phyloP scores from a whole-genome alignment of 92 coral and sea anemone genomes.

The Zoanthus sociatus region DNA sequence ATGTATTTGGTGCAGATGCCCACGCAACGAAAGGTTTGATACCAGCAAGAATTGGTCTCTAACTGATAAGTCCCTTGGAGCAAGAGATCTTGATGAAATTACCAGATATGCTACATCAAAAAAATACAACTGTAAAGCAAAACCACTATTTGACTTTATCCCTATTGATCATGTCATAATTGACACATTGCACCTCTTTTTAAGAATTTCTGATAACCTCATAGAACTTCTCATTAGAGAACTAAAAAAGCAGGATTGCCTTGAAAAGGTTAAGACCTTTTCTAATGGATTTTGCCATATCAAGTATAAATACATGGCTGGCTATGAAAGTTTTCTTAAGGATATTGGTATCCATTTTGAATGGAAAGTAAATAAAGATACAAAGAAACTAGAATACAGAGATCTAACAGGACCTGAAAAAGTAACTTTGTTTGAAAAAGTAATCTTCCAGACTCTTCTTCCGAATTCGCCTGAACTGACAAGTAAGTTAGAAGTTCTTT shows the following conservation, averaged over 20 bases:
- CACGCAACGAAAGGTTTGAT: slow-evolving; percentile 37
- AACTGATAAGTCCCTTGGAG: not conserved
- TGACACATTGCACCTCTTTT: slow-evolving; percentile 71
- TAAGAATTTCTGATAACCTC: slow-evolving; percentile 22
- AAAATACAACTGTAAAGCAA: slow-evolving; percentile 16
- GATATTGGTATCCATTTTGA: slow-evolving; percentile 8
- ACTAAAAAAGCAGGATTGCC: slow-evolving; percentile 12
- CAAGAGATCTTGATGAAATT: slow-evolving; percentile 28
- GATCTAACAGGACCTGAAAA: slow-evolving; percentile 38
- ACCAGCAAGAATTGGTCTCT: slow-evolving; percentile 23
- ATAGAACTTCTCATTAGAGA: not conserved
- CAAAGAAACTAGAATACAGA: not conserved
- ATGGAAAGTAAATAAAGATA: slow-evolving; percentile 40
- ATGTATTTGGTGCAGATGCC: slow-evolving; percentile 60
- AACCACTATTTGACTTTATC: slow-evolving; percentile 53
- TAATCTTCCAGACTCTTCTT: not conserved
- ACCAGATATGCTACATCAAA: not conserved
- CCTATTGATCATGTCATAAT: slow-evolving; percentile 74
- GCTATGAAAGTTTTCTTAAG: slow-evolving; percentile 1
- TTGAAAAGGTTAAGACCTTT: not conserved
- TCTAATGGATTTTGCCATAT: not conserved
- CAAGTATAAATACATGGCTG: not conserved
- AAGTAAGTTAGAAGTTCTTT: no score
- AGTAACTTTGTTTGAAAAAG: slow-evolving; percentile 13
- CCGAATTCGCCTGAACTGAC: no score